Evolutionary conservation across 2,113 vertebrate genomes (phyloP), one percentile per base, ranked within the genome.

Genomic region (Micromys minutus): DNA sequence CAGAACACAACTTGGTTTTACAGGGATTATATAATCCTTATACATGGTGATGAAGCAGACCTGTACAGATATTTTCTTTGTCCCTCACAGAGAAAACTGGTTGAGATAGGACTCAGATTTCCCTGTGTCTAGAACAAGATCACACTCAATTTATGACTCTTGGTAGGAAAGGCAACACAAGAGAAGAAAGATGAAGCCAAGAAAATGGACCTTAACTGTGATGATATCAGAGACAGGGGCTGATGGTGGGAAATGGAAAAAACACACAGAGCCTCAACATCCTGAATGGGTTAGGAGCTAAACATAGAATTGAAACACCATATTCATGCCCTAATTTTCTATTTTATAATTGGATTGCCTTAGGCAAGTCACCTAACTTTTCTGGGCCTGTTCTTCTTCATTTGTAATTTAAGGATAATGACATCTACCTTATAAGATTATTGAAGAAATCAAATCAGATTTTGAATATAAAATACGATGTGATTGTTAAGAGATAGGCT

Each of bases 381-480:
- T 75, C 11, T 76, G 15, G 47, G 16, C 36, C 74, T 93, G 17
- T 90, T 89, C 81, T 75, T 63, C 42, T 92, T 91, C 87, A 86
- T 47, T 76, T 93, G 34, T 93, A 94, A 95, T 91, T 72, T 9
- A 89, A 8, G 1, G 29, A 80, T 29, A 87, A 94, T 81, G 26
- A 72, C 59, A 75, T 22, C 31, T 79, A 79, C 67, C 39, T 89
- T 86, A 83, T 26, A 63, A n/a, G 63, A 93, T 59, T 89, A 47
- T 50, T 76, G 67, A 77, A 61, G 15, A 9, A 16, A 36, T 84
- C 45, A 61, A 59, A 83, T 65, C 74, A 89, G 63, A 89, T 93
- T 88, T 50, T 92, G 55, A 87, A 22, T 42, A 63, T 89, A 45
- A 65, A 77, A 65, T 45, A 26, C 0, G 10, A 61, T 72, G 24